A percentile compares a stretch with the other conserved stretches of the same genome.
These are phyloP conservation scores for Operophtera brumata DNA, from an alignment of 2,888 invertebrate species.

Conservation along the genomic window DNA sequence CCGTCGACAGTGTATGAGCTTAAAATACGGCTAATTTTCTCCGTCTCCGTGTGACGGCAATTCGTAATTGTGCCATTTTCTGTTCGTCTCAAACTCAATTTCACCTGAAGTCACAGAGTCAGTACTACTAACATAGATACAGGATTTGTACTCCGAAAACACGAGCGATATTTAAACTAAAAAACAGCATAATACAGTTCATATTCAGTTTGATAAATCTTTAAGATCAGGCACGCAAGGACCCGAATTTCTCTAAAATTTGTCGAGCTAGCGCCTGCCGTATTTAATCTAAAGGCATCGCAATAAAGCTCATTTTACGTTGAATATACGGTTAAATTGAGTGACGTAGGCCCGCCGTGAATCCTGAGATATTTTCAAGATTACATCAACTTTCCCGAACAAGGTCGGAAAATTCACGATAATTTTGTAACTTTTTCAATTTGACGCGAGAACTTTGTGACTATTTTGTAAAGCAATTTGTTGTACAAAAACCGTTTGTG, in stretches of 20 bases:
- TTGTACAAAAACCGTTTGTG: conserved; percentile 10
- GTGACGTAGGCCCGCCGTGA: neutral
- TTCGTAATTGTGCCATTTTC: conserved; percentile 26
- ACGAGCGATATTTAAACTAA: too few species aligned
- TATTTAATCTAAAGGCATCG: too few species aligned
- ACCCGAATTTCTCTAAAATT: too few species aligned
- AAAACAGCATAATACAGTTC: too few species aligned
- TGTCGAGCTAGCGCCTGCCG: too few species aligned
- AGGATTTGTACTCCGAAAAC: too few species aligned
- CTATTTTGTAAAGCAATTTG: conserved; percentile 36
- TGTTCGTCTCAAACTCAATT: conserved; percentile 29
- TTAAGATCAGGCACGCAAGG: too few species aligned
- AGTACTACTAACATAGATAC: neutral
- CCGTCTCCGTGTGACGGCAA: conserved; percentile 2
- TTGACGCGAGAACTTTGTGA: conserved; percentile 31
- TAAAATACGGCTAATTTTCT: conserved; percentile 9
- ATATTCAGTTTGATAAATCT: too few species aligned
- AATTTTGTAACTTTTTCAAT: conserved; percentile 38
- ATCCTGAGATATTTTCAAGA: conserved; percentile 23
- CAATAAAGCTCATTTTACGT: neutral
- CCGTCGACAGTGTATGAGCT: neutral
- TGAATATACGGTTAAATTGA: neutral
- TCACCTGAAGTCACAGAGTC: conserved; percentile 3
- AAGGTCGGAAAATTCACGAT: conserved; percentile 32
- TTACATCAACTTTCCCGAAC: conserved; percentile 32